Conservation (phyloP, 2,797 vertebrate genomes). For the Anisognathus igniventris region DNA sequence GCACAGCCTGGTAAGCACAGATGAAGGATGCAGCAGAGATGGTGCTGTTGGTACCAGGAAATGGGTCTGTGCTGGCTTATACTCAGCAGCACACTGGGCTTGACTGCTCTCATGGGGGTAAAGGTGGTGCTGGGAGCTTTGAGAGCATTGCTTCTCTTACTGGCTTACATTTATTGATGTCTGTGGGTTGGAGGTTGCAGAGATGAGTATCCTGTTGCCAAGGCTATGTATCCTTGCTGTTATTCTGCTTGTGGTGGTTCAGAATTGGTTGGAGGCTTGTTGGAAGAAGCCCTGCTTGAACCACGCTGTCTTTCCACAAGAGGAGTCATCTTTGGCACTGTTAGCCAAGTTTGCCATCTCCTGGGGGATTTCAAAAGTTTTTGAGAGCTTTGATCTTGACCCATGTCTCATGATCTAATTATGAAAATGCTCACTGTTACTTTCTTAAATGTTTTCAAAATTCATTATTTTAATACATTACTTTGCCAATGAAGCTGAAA, state of each 20-base stretch:
- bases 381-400: background rate
- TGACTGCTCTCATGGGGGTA: background rate
- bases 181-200: background rate
- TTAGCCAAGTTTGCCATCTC: background rate
- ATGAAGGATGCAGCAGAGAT: background rate
- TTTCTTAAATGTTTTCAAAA: constrained; percentile 8
- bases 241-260: background rate
- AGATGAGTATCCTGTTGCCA: background rate
- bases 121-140: background rate
- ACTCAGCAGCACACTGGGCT: background rate
- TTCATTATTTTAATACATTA: background rate
- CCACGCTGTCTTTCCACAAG: background rate
- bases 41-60: background rate
- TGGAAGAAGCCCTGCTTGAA: background rate
- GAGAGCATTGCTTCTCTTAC: background rate
- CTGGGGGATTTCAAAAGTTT: background rate
- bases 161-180: background rate
- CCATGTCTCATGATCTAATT: background rate
- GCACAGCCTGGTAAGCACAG: background rate
- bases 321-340: background rate
- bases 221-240: background rate
- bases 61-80: background rate
- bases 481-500: background rate
- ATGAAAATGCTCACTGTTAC: background rate
- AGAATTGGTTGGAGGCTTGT: background rate